phyloP scores from a whole-genome alignment of 2,797 vertebrate species.

The Linurgus olivaceus region DNA sequence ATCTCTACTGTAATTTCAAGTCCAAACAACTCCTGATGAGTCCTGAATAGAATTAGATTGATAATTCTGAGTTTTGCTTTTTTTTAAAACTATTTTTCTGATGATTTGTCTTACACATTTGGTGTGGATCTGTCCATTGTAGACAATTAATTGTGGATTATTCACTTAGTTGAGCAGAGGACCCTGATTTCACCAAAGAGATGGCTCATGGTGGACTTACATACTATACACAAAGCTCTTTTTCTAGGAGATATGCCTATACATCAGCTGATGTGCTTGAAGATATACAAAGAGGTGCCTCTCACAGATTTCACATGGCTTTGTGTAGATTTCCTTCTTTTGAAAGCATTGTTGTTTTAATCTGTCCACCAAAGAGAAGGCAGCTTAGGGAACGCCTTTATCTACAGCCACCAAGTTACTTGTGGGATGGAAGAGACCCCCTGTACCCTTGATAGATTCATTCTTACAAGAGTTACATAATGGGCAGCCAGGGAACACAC shows the following conservation, averaged over 20 bases:
- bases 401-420: not conserved
- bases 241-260: not conserved
- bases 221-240: not conserved
- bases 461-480: not conserved
- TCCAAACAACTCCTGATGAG: conserved; percentile 26
- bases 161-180: not conserved
- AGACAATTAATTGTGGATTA: conserved; percentile 32
- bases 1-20: not conserved
- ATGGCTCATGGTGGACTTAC: not conserved
- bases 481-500: not conserved
- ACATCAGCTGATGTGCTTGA: not conserved
- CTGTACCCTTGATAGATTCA: rapidly evolving
- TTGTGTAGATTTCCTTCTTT: not conserved
- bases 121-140: not conserved
- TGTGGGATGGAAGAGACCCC: not conserved
- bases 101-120: not conserved
- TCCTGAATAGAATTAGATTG: conserved; percentile 37
- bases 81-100: not conserved
- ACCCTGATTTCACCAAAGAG: not conserved
- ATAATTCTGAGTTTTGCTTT: not conserved
- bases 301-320: not conserved
- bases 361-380: not conserved
- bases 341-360: not conserved
- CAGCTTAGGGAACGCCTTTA: not conserved
- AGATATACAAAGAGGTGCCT: not conserved